These are phyloP conservation scores for Heliothis subflexa DNA, from an alignment of 1,140 invertebrate species.

Conservation along the genomic window DNA sequence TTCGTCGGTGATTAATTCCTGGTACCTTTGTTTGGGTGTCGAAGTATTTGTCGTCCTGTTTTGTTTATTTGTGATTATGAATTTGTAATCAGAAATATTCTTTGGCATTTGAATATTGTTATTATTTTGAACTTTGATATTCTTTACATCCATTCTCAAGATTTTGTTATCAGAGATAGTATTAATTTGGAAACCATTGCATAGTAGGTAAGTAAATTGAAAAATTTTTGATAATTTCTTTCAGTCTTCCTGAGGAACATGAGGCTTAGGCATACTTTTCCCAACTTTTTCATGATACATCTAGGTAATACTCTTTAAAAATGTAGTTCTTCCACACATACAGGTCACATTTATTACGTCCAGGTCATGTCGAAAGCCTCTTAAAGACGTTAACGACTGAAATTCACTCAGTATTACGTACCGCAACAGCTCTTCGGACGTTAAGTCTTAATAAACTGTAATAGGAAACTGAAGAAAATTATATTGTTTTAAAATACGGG, in stretches of 20 bases:
- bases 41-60: background rate
- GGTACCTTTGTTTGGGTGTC: conserved; percentile 45
- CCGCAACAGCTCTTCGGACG: background rate
- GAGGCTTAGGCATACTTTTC: too few relatives aligned
- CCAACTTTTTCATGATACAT: background rate
- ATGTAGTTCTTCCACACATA: background rate
- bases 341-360: conserved; percentile 24
- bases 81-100: background rate
- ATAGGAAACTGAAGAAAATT: conserved; percentile 10
- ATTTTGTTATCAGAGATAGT: too few relatives aligned
- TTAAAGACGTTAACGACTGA: conserved; percentile 7
- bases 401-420: conserved; percentile 3
- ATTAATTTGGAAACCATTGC: too few relatives aligned
- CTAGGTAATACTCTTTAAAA: background rate
- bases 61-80: background rate
- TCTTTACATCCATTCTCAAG: too few relatives aligned
- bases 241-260: too few relatives aligned
- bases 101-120: background rate
- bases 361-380: conserved; percentile 17
- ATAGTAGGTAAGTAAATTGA: too few relatives aligned
- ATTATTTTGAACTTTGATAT: too few relatives aligned
- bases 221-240: too few relatives aligned
- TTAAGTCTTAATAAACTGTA: conserved; percentile 28
- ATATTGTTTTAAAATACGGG: background rate
- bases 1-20: conserved; percentile 63